Conservation (phyloP, 92 coral and sea anemone species). For the Scolanthus callimorphus region DNA sequence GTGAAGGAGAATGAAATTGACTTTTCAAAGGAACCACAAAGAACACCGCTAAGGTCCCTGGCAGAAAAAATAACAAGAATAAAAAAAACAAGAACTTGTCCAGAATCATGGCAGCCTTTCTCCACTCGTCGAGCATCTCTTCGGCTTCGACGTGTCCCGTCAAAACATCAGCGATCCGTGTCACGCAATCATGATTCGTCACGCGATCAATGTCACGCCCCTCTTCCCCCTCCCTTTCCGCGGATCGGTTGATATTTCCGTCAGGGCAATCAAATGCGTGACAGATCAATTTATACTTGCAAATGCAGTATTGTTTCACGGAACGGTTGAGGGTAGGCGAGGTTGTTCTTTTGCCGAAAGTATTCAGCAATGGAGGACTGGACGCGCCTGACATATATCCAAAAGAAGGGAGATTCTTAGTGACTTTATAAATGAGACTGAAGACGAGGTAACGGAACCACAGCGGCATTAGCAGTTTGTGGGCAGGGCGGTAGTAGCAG, state of each 20-base stretch:
- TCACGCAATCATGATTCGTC: neutral
- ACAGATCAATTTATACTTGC: neutral
- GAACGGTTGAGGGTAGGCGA: neutral
- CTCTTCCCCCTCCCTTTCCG: neutral
- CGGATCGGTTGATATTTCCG: neutral
- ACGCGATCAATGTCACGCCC: neutral
- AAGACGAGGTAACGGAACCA: constrained; percentile 31
- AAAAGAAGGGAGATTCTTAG: neutral
- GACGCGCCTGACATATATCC: neutral
- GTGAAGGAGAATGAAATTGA: too few relatives aligned
- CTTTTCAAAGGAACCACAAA: neutral
- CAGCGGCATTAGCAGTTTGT: constrained; percentile 24
- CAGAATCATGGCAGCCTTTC: constrained; percentile 35
- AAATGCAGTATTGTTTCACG: neutral
- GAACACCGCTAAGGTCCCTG: constrained; percentile 4
- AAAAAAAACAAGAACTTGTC: constrained; percentile 45
- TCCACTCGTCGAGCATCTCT: constrained; percentile 30
- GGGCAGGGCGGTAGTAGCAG: constrained; percentile 33
- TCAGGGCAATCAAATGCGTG: neutral
- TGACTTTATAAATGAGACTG: constrained; percentile 22
- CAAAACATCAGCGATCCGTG: neutral
- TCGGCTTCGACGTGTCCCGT: constrained; percentile 1
- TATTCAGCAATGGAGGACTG: too few relatives aligned
- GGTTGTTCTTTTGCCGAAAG: too few relatives aligned
- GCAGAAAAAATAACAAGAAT: constrained; percentile 21